Percentiles rank a stretch among this genome's conserved stretches.
These are phyloP conservation scores for Penaeus japonicus DNA, from an alignment of 1,140 invertebrate species.

Conservation along the genomic window DNA sequence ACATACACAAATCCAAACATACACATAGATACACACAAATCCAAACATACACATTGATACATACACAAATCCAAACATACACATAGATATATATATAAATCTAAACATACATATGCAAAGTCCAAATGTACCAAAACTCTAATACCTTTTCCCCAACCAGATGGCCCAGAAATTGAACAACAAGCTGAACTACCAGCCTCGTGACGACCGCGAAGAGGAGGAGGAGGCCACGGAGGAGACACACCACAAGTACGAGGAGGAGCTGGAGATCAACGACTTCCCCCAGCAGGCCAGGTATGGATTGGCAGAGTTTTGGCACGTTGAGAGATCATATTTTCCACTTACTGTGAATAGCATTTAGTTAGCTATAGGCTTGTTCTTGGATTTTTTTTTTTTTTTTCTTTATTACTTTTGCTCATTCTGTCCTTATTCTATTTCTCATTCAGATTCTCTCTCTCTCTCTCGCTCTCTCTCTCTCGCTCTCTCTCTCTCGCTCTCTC, in stretches of 20 bases:
- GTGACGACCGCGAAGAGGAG: conserved; percentile 74
- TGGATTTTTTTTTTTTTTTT: background rate
- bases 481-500: too few relatives aligned
- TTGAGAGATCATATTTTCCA: too few relatives aligned
- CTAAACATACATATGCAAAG: background rate
- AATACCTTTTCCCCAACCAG: background rate
- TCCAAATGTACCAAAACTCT: background rate
- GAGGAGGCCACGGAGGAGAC: conserved; percentile 63
- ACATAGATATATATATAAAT: too few relatives aligned
- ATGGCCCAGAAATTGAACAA: conserved; percentile 96
- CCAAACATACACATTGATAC: too few relatives aligned
- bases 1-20: too few relatives aligned
- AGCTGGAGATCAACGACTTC: conserved; percentile 99
- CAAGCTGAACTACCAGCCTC: conserved; percentile 94
- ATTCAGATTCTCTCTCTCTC: too few relatives aligned
- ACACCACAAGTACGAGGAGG: conserved; percentile 92
- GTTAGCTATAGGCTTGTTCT: conserved; percentile 74
- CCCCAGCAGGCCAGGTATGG: conserved; percentile 92
- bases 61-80: too few relatives aligned
- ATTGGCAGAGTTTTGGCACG: background rate
- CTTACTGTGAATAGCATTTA: too few relatives aligned
- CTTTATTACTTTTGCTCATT: too few relatives aligned
- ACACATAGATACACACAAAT: too few relatives aligned
- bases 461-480: too few relatives aligned
- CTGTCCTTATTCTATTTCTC: too few relatives aligned